Evolutionary conservation across 2,797 vertebrate species (phyloP).

Genomic region (Anableps anableps): DNA sequence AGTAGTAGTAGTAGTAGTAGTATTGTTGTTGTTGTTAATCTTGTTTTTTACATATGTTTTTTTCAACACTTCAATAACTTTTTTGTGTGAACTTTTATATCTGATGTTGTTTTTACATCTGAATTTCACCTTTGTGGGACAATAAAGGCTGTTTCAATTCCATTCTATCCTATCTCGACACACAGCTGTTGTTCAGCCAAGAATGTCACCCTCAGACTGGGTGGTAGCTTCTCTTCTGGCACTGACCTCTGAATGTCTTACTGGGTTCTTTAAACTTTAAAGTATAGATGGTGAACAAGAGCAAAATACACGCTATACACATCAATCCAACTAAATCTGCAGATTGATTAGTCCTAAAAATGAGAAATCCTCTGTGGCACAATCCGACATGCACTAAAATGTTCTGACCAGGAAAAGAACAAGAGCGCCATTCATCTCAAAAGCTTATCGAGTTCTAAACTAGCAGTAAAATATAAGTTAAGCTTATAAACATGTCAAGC

Average conservation of each 20-base stretch:
- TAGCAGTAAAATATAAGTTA: too few species aligned
- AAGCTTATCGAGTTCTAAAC: neutral
- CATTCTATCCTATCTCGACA: too few species aligned
- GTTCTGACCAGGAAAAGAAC: neutral
- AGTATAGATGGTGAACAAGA: neutral
- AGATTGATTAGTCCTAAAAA: neutral
- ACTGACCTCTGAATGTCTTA: neutral
- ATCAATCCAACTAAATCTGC: neutral
- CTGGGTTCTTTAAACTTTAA: neutral
- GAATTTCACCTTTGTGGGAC: too few species aligned
- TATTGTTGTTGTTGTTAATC: too few species aligned
- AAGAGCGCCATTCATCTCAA: neutral
- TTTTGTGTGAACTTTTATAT: too few species aligned
- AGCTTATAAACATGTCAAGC: neutral
- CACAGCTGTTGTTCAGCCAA: neutral
- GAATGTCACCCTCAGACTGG: neutral
- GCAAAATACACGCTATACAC: neutral
- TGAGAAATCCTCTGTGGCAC: neutral
- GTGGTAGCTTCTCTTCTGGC: neutral
- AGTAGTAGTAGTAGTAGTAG: too few species aligned
- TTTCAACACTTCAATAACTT: too few species aligned
- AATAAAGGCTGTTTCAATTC: too few species aligned
- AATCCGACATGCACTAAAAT: neutral
- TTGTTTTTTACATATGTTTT: too few species aligned
- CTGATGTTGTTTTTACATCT: too few species aligned